A percentile compares a stretch with the other conserved stretches of the same genome.
These are phyloP conservation scores for Caenorhabditis remanei DNA, from an alignment of 1,140 invertebrate species.

Conservation along the genomic window DNA sequence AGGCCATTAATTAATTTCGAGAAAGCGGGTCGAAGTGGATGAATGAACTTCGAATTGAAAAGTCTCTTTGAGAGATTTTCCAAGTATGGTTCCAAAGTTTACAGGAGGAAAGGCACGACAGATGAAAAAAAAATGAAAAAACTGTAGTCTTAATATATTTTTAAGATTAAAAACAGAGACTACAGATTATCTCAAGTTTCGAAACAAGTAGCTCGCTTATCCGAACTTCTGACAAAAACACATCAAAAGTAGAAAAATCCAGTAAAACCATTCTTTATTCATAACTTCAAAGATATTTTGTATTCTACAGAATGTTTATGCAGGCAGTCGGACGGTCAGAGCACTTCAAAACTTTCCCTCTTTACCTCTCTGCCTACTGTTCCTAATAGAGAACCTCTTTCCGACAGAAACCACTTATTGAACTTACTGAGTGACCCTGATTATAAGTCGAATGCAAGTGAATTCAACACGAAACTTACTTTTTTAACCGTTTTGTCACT, in stretches of 20 bases:
- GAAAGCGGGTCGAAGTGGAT: background rate
- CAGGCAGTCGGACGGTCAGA: background rate
- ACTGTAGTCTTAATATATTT: no score
- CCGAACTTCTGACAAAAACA: no score
- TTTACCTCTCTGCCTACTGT: background rate
- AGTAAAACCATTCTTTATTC: no score
- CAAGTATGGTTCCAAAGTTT: no score
- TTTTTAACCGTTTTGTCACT: conserved; percentile 58
- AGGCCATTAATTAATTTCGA: conserved; percentile 55
- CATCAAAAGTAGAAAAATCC: no score
- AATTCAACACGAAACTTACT: background rate
- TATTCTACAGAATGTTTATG: background rate
- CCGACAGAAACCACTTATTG: background rate
- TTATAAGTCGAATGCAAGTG: background rate
- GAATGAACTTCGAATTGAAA: background rate
- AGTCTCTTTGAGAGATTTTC: background rate
- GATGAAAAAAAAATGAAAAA: no score
- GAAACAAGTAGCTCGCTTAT: no score
- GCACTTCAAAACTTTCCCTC: background rate
- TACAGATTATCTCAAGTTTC: no score
- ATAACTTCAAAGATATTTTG: background rate
- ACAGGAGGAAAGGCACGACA: no score
- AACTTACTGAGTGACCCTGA: background rate
- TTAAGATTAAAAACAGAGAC: no score
- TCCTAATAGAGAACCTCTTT: background rate